A percentile compares a stretch with the other conserved stretches of the same genome.
phyloP scores from a whole-genome alignment of 1,140 invertebrate species.

The Eupeodes corollae region DNA sequence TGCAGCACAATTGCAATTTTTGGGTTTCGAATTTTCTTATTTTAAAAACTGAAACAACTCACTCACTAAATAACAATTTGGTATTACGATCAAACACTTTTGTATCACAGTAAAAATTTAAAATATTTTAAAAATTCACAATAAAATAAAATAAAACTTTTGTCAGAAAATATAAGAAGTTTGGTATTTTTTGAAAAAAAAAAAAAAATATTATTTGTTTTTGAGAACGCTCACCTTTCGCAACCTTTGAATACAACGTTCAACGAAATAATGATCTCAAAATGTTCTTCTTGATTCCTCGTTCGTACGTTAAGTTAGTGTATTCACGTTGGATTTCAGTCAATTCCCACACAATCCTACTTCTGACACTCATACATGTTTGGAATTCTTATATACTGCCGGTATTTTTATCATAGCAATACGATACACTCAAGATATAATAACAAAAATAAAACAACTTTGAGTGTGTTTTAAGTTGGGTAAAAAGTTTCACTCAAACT shows the following conservation, averaged over 20 bases:
- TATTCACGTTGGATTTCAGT: not conserved
- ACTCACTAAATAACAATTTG: not conserved
- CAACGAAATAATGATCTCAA: conserved; percentile 38
- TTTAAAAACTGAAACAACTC: conserved; percentile 10
- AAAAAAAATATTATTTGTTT: conserved; percentile 4
- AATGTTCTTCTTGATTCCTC: conserved; percentile 20
- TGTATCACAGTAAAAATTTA: not conserved
- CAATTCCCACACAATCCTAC: conserved; percentile 14
- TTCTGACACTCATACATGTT: conserved; percentile 8
- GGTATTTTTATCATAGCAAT: no score
- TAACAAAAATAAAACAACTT: no score
- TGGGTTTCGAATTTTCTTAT: not conserved
- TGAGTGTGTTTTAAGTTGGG: no score
- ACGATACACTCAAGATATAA: no score
- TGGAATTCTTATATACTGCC: no score
- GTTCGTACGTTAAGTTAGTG: not conserved
- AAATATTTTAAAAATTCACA: no score
- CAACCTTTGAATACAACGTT: conserved; percentile 38
- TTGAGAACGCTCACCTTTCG: conserved; percentile 33
- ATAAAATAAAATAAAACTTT: not conserved
- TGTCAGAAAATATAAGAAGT: not conserved
- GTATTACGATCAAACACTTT: not conserved
- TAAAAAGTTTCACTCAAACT: no score
- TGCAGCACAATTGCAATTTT: no score
- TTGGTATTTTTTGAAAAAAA: not conserved